These are phyloP conservation scores for Ginglymostoma cirratum DNA, from an alignment of 2,113 vertebrate species.

Conservation along the genomic window DNA sequence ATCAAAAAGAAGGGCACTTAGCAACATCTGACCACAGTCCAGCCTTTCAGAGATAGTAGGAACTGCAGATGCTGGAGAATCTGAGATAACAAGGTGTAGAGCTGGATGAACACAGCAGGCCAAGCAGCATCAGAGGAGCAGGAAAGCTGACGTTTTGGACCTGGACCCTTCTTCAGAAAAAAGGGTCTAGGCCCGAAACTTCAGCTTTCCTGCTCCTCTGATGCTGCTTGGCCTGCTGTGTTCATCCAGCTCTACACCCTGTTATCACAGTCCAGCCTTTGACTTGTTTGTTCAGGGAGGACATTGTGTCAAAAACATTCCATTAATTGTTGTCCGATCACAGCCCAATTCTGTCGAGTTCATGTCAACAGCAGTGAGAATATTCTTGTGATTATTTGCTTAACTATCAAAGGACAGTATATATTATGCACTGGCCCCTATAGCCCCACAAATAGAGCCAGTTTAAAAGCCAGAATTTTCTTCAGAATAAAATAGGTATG, in stretches of 20 bases:
- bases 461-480: neutral
- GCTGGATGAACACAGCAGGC: too few species aligned
- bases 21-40: neutral
- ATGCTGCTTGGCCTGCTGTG: too few species aligned
- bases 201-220: too few species aligned
- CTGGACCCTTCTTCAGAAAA: too few species aligned
- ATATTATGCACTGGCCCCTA: neutral
- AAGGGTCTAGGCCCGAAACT: too few species aligned
- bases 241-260: too few species aligned
- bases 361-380: neutral
- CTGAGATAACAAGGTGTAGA: too few species aligned
- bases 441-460: neutral
- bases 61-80: too few species aligned
- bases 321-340: neutral
- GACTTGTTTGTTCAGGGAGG: neutral
- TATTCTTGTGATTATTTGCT: neutral
- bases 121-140: too few species aligned
- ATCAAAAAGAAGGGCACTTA: too few species aligned
- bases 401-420: neutral
- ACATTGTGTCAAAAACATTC: neutral
- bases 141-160: too few species aligned
- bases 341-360: neutral
- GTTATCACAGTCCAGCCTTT: neutral
- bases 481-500: neutral
- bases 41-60: neutral